Evolutionary conservation across 2,113 vertebrate genomes (phyloP), one percentile per base, ranked within the genome.

Genomic region (Syngnathus typhle): DNA sequence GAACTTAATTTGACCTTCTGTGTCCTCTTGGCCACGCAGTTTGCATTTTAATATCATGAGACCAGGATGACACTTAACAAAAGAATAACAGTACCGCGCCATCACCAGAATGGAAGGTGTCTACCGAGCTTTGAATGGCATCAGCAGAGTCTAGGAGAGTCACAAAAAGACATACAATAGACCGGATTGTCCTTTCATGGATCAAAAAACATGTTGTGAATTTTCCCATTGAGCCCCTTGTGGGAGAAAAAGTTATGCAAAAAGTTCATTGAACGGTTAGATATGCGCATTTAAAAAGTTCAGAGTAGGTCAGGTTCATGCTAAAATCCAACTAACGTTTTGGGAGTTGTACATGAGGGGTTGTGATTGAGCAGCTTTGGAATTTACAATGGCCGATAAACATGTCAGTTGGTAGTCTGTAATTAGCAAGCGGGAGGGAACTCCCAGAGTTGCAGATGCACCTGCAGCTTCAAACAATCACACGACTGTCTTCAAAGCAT

Each of bases 401-500:
- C 55, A 36, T 58, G 55, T 58, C 55, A 36, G 27, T 58, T 58
- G 27, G 23, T 6, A 58, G 27, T 5, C 55, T 58, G 55, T 58
- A 58, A 18, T 58, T 58, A 58, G 27, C 23, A 8, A 58, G 27
- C 23, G 12, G 1, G 55, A 36, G 55, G 55, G 55, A 58, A 58
- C 27, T 58, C 55, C 55, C 55, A 58, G 12, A 58, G 6, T 58
- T 36, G 2, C 13, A 32, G 16, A 58, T 6, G 7, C 55, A 58
- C 55, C 55, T 58, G 55, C 55, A 32, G 55, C 55, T 58, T 58
- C 27, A 58, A 58, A 58, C 55, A 58, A 58, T 58, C 32, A 58
- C 27, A 36, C 13, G 6, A 36, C 27, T 58, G 27, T 58, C 55
- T 58, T 36, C 27, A 58, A 58, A 58, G 16, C 55, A 58, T 15